Evolutionary conservation across 2,797 vertebrate genomes (phyloP), one percentile per base, ranked within the genome.

Genomic region (Clarias platycephalus): DNA sequence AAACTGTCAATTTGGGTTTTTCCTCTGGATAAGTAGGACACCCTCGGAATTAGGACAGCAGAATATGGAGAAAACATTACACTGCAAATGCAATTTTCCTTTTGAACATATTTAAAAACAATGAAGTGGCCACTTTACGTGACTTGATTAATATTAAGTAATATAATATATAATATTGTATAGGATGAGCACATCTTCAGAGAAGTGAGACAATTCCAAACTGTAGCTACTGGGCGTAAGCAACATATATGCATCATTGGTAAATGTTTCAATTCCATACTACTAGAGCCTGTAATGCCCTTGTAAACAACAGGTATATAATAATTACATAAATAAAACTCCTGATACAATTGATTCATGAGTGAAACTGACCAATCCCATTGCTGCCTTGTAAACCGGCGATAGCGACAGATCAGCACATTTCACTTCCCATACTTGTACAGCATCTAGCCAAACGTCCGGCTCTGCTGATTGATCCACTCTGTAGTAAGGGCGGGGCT

Each of bases 401-500:
- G 97, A 98, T 86, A 98, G 92, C 0, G 97, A 97, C 37, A 98
- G 94, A 88, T 98, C 97, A 0, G 96, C 96, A 0, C 97, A 98
- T 91, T 97, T 97, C 87, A 98, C 97, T 87, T 98, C 97, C 97
- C 97, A 98, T 6, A 97, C 97, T 34, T 96, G 92, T 2, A 94
- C 91, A 0, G 96, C 95, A 2, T 97, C 96, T 79, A 98, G 91
- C 97, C 97, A 98, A 84, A 96, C 93, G 80, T 97, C 97, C 0
- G 97, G 97, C 89, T 96, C 95, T 0, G 93, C 90, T 0, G 95
- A 94, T 1, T 94, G 95, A 34, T 96, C 97, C 3, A 93, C 89
- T 5, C 95, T 95, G 88, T 97, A 97, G 31, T 97, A 97, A 20
- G 96, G 90, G 0, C 96, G 95, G 0, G 96, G 94, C 34, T 92